phyloP scores from a whole-genome alignment of 2,113 vertebrate species.

The Elephantulus edwardii region DNA sequence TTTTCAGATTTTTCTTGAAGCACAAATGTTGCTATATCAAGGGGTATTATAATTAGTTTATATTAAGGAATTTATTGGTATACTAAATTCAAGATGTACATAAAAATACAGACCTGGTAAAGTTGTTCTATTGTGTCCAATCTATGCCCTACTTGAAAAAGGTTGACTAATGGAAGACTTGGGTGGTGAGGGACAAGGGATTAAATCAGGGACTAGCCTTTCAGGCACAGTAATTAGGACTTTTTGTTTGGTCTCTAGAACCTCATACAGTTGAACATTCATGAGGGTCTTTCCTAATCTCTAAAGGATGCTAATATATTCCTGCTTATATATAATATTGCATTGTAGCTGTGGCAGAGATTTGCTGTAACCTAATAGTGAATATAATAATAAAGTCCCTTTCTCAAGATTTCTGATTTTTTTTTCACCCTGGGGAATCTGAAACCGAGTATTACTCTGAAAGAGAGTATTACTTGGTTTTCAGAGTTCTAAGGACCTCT shows the following conservation, averaged over 20 bases:
- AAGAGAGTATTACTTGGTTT: conserved; percentile 16
- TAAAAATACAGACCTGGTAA: not conserved
- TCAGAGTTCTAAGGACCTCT: conserved; percentile 3
- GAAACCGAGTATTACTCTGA: not conserved
- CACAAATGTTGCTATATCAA: conserved; percentile 36
- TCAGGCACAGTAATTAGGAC: not conserved
- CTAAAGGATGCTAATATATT: conserved; percentile 17
- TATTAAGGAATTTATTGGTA: not conserved
- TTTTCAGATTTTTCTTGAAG: conserved; percentile 57
- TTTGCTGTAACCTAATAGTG: not conserved
- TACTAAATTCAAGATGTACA: conserved; percentile 28
- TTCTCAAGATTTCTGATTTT: not conserved
- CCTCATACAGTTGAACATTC: not conserved
- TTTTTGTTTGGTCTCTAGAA: not conserved
- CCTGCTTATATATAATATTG: conserved; percentile 37
- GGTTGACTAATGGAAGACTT: not conserved
- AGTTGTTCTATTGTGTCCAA: not conserved
- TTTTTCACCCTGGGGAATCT: not conserved
- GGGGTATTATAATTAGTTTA: not conserved
- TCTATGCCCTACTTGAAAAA: not conserved
- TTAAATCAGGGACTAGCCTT: not conserved
- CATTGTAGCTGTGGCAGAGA: not conserved
- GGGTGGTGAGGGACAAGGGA: rapidly evolving
- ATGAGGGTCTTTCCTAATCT: conserved; percentile 4
- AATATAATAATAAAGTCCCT: not conserved